A percentile compares a stretch with the other conserved stretches of the same genome.
These are phyloP conservation scores for Harmothoe impar DNA, from an alignment of 2,888 invertebrate species.

Conservation along the genomic window DNA sequence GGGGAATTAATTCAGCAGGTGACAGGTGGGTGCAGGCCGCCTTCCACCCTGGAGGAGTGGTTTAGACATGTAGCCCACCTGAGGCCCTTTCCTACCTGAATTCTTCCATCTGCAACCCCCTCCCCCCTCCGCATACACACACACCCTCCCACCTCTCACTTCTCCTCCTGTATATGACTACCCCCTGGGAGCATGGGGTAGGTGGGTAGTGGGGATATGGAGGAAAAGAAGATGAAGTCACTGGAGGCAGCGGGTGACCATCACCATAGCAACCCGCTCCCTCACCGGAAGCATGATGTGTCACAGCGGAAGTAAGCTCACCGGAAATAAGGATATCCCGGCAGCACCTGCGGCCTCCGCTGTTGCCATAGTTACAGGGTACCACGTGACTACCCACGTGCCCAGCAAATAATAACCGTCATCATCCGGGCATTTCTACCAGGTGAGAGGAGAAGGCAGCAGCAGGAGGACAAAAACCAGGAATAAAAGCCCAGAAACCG, in stretches of 20 bases:
- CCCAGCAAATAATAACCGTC: not conserved
- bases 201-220: not conserved
- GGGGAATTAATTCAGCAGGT: not conserved
- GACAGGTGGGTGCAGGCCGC: not conserved
- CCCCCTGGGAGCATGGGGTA: not conserved
- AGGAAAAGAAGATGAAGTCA: not conserved
- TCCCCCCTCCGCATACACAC: not conserved
- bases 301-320: slow-evolving; percentile 44
- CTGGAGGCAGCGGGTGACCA: slow-evolving; percentile 13
- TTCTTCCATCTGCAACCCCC: not conserved
- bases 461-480: not conserved
- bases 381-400: slow-evolving; percentile 11
- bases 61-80: not conserved
- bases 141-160: not conserved
- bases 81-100: slow-evolving; percentile 5
- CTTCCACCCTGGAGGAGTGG: slow-evolving; percentile 36
- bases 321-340: slow-evolving; percentile 47
- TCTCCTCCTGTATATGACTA: not conserved
- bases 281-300: slow-evolving; percentile 13
- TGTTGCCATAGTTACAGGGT: slow-evolving; percentile 19
- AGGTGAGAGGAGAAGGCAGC: not conserved
- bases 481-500: not conserved
- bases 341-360: slow-evolving; percentile 11
- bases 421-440: slow-evolving; percentile 39
- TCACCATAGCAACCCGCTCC: slow-evolving; percentile 32